These are phyloP conservation scores for Sinhomidia bicolor DNA, from an alignment of 2,888 invertebrate genomes.

Conservation along the genomic window DNA sequence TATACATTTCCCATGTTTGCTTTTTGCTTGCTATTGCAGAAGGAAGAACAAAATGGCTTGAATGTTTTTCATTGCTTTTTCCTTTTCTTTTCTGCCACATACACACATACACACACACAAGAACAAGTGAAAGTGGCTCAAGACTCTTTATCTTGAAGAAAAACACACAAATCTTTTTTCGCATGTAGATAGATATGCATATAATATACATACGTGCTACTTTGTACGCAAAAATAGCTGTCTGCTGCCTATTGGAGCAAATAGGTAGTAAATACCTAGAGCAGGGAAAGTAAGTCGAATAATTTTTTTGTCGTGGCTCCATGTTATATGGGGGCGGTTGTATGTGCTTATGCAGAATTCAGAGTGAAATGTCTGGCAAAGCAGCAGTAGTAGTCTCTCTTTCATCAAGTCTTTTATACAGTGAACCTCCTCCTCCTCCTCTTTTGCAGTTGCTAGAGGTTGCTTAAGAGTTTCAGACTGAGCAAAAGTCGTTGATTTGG, in stretches of 20 bases:
- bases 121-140: constrained; percentile 53
- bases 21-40: background rate
- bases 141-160: constrained; percentile 59
- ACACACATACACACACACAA: background rate
- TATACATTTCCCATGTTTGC: background rate
- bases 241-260: too few relatives aligned
- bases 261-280: too few relatives aligned
- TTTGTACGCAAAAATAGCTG: background rate
- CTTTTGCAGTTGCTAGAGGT: too few relatives aligned
- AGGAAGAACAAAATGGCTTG: constrained; percentile 53
- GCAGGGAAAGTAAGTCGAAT: background rate
- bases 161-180: constrained; percentile 68
- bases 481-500: constrained; percentile 28
- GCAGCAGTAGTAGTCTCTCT: background rate
- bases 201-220: too few relatives aligned
- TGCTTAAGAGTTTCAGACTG: background rate
- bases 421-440: too few relatives aligned
- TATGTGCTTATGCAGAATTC: too few relatives aligned
- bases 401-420: too few relatives aligned
- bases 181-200: too few relatives aligned
- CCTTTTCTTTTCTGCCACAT: background rate
- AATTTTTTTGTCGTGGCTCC: background rate
- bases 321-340: background rate
- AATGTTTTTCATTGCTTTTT: constrained; percentile 34
- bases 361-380: background rate